phyloP scores from a whole-genome alignment of 1,140 invertebrate species.

The Drosophila lacertosa region DNA sequence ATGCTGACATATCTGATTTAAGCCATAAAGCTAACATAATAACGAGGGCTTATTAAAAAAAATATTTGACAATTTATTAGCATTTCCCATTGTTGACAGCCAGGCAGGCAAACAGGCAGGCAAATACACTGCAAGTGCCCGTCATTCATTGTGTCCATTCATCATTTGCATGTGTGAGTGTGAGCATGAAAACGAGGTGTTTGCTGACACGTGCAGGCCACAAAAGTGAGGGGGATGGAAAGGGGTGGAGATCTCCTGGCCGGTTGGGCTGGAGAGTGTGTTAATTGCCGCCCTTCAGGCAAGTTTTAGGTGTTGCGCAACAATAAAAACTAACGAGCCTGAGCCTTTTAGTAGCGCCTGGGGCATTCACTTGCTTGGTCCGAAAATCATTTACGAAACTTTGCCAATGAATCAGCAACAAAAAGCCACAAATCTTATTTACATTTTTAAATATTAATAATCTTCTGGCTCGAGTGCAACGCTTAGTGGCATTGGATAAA shows the following conservation, averaged over 20 bases:
- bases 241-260: conserved; percentile 4
- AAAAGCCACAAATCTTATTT: conserved; percentile 40
- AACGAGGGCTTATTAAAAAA: not conserved
- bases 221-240: not conserved
- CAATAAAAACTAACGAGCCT: conserved; percentile 36
- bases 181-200: not conserved
- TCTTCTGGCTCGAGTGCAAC: conserved; percentile 6
- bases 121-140: not conserved
- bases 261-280: conserved; percentile 23
- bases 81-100: conserved; percentile 12
- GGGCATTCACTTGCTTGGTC: conserved; percentile 27
- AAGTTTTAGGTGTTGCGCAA: conserved; percentile 8
- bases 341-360: conserved; percentile 45
- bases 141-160: not conserved
- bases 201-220: conserved; percentile 2
- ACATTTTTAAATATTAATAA: conserved; percentile 39
- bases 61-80: conserved; percentile 13
- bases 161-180: not conserved
- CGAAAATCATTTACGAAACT: conserved; percentile 39
- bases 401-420: conserved; percentile 50
- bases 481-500: conserved; percentile 44
- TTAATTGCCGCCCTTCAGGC: conserved; percentile 36
- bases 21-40: not conserved
- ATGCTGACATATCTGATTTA: not conserved
- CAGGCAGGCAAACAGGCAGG: not conserved